Evolutionary conservation across 2,113 vertebrate species (phyloP), one percentile per base, ranked within the genome.

Genomic region (Ammodytes marinus): DNA sequence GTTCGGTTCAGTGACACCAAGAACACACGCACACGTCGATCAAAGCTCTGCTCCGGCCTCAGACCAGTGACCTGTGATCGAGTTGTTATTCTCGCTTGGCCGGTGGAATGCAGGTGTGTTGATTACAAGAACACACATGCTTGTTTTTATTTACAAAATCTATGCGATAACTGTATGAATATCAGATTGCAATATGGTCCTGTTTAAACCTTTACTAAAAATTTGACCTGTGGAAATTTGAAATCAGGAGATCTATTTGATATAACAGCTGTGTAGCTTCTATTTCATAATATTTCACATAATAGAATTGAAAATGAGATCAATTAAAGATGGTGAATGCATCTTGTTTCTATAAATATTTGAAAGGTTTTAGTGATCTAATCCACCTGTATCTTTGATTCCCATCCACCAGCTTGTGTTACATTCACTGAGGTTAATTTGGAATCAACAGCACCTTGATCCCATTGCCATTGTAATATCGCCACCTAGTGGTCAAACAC

Each of bases 21-120:
- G 64, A 68, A 66, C 11, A 66, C 45, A 66, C 74, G 73, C 68
- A 53, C 45, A 69, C 40, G 58, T 69, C 65, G 82, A 89, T 91
- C 88, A 91, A 89, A 89, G 86, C 74, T 78, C 13, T 19, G 67
- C 86, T 82, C 53, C 37, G 7, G 82, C 66, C 63, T 78, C 59
- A 66, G 82, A 70, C 82, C 77, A 73, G 47, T 60, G 55, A 83
- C 82, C 81, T 80, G 47, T 59, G 65, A 82, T 50, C 43, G 5
- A 27, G 42, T 17, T 27, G 63, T 57, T 78, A 54, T 66, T 55
- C 8, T 14, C 58, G 43, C 60, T 66, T 77, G 54, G 61, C 43
- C n/a, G 14, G 54, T 40, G 42, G 50, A 14, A 53, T 47, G 49
- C 64, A 58, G 19, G 8, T 27, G 19, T 53, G 52, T 45, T 46